A percentile compares a stretch with the other conserved stretches of the same genome.
phyloP scores from a whole-genome alignment of 2,888 invertebrate genomes.

The Tribolium freemani region DNA sequence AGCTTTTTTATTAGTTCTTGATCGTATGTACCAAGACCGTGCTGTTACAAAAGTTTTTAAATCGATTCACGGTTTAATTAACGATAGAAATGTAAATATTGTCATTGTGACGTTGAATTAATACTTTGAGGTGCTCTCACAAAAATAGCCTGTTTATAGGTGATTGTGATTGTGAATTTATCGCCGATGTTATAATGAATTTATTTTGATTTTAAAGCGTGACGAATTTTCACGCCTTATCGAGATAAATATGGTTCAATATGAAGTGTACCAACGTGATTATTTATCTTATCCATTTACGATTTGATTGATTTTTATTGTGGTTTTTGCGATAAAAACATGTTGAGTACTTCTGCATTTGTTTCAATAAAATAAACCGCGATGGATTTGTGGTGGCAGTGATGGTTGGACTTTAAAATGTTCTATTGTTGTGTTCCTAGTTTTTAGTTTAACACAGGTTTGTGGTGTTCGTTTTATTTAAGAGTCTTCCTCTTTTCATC shows the following conservation, averaged over 20 bases:
- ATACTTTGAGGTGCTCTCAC: not conserved
- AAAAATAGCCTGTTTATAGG: not conserved
- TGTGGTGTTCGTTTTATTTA: not conserved
- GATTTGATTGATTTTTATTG: not conserved
- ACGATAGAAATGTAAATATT: conserved; percentile 2
- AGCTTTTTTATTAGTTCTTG: not conserved
- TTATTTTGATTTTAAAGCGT: not conserved
- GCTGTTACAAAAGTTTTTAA: conserved; percentile 6
- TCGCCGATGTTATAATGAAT: not conserved
- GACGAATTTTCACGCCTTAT: not conserved
- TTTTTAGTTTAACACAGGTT: not conserved
- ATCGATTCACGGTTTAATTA: conserved; percentile 16
- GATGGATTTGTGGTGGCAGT: not conserved
- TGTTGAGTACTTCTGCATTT: conserved; percentile 12
- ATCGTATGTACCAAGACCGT: conserved; percentile 5
- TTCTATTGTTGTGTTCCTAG: conserved; percentile 7
- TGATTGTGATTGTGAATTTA: not conserved
- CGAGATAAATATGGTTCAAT: not conserved
- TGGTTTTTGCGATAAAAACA: not conserved
- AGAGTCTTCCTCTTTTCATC: not conserved
- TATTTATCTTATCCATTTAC: not conserved
- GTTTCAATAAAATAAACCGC: conserved; percentile 18
- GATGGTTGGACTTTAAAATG: not conserved
- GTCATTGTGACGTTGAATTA: not conserved
- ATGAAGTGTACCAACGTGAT: not conserved